Evolutionary conservation across 2,888 invertebrate species (phyloP).

Genomic region (Dryobota labecula): DNA sequence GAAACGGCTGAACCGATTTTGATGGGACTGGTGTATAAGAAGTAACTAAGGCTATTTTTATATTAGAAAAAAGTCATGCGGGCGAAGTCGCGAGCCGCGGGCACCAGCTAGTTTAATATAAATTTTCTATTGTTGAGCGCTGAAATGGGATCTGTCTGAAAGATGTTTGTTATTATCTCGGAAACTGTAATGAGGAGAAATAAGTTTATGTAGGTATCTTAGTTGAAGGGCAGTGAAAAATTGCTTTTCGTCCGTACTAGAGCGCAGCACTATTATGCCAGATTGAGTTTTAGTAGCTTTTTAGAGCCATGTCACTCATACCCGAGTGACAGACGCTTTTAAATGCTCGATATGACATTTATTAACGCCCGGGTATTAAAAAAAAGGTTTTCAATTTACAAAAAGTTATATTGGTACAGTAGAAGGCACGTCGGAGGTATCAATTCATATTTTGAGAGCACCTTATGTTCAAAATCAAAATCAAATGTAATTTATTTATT

Average conservation of each 20-base stretch:
- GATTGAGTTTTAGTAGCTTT: background rate
- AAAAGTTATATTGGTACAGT: background rate
- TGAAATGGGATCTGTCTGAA: constrained; percentile 20
- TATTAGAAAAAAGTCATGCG: too few species aligned
- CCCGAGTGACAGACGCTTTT: too few species aligned
- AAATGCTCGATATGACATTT: too few species aligned
- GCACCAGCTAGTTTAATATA: background rate
- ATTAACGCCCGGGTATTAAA: background rate
- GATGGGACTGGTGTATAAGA: too few species aligned
- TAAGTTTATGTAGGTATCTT: constrained; percentile 6
- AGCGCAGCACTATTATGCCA: background rate
- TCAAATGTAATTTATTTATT: too few species aligned
- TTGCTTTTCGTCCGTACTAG: background rate
- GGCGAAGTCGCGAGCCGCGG: too few species aligned
- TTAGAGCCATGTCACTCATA: too few species aligned
- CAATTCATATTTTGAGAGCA: too few species aligned
- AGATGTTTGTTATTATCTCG: constrained; percentile 31
- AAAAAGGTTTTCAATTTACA: background rate
- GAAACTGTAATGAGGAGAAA: constrained; percentile 15
- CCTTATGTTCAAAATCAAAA: too few species aligned
- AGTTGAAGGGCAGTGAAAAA: constrained; percentile 11
- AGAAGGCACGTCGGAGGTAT: too few species aligned
- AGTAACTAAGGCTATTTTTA: too few species aligned
- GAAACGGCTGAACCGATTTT: too few species aligned
- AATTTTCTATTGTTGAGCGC: constrained; percentile 9